Conservation (phyloP, 2,113 vertebrate genomes). For the Pollimyrus isidori region DNA sequence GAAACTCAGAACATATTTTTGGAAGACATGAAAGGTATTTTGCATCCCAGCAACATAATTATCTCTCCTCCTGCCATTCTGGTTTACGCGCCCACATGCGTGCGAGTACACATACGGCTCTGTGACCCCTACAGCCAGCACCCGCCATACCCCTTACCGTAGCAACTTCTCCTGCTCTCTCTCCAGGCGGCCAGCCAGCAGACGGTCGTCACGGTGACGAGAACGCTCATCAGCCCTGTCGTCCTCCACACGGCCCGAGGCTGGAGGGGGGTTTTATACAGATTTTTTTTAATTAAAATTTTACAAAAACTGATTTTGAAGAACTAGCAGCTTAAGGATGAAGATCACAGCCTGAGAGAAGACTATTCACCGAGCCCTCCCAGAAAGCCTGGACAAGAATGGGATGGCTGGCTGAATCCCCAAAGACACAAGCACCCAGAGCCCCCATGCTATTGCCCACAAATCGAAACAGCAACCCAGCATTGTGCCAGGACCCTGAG, state of each 20-base stretch:
- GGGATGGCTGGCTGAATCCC: not conserved
- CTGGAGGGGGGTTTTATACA: constrained; percentile 27
- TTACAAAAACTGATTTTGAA: not conserved
- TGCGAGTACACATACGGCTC: too few species aligned
- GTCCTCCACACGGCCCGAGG: constrained; percentile 65
- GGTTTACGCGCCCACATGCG: not conserved
- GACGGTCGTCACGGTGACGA: constrained; percentile 74
- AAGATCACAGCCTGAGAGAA: not conserved
- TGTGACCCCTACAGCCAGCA: not conserved
- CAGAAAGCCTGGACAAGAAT: not conserved
- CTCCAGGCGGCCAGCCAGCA: constrained; percentile 78
- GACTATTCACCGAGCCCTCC: not conserved
- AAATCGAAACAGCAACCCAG: not conserved
- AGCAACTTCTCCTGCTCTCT: constrained; percentile 50
- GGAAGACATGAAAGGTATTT: not conserved
- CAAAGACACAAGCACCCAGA: not conserved
- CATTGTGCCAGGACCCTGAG: not conserved
- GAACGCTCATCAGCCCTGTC: constrained; percentile 73
- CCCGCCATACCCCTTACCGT: not conserved
- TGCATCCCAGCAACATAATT: not conserved
- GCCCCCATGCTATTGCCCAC: not conserved
- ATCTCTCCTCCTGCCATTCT: not conserved
- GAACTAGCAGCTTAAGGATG: not conserved
- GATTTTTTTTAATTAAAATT: not conserved
- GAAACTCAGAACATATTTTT: not conserved